Percentiles rank a stretch among this genome's conserved stretches.
These are phyloP conservation scores for Batillaria attramentaria DNA, from an alignment of 1,140 invertebrate species.

Conservation along the genomic window DNA sequence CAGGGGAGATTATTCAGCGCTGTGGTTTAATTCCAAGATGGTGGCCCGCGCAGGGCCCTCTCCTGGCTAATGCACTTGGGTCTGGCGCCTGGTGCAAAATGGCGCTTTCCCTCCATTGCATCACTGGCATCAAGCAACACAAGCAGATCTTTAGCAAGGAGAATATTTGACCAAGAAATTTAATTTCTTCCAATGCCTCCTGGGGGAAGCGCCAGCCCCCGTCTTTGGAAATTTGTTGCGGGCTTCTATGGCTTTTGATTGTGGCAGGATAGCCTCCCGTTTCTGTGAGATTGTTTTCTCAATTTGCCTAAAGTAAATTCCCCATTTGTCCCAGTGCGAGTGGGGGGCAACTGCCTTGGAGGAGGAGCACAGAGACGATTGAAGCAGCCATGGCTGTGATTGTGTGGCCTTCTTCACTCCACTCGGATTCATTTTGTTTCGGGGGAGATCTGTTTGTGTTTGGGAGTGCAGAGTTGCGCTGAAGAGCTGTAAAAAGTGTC, in stretches of 20 bases:
- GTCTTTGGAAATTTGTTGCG: conserved; percentile 29
- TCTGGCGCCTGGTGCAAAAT: not conserved
- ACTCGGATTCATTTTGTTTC: conserved; percentile 29
- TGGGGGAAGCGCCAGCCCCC: conserved; percentile 19
- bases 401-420: not conserved
- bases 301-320: conserved; percentile 41
- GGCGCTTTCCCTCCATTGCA: not conserved
- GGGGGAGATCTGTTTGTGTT: conserved; percentile 29
- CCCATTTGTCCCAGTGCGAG: conserved; percentile 33
- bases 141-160: conserved; percentile 35
- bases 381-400: not conserved
- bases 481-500: conserved; percentile 23
- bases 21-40: conserved; percentile 34
- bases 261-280: conserved; percentile 19
- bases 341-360: not conserved
- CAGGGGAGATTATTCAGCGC: conserved; percentile 30
- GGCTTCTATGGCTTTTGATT: conserved; percentile 36
- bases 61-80: conserved; percentile 19
- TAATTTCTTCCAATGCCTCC: conserved; percentile 37
- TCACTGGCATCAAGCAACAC: conserved; percentile 21
- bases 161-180: conserved; percentile 48
- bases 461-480: conserved; percentile 12
- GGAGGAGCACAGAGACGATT: conserved; percentile 5
- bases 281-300: conserved; percentile 42
- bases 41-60: conserved; percentile 13